Base-by-base conservation (phyloP, 2,113 vertebrate genomes). In the Apaloderma vittatum region DNA sequence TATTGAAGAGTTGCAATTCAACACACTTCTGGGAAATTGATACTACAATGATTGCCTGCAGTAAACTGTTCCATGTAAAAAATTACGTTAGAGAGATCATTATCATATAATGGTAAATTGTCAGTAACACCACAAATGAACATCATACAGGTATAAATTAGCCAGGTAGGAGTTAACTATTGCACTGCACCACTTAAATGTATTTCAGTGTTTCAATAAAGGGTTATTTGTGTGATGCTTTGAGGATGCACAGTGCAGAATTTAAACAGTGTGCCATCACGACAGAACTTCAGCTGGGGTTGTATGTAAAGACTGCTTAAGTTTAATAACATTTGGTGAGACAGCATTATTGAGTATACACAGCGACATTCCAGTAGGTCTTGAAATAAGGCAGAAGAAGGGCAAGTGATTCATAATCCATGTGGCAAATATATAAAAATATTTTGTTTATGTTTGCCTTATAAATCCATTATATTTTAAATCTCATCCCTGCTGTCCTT, bases 121-220 rank as follows among this genome's bases (percentile, higher is more conserved):
- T 59, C 70, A 67, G 61, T 48, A 75, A 6, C 71, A 23, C n/a
- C 58, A 61, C 37, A 61, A 68, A 52, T 0, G 0, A 52, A 22
- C 23, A 43, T 43, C 49, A 32, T 27, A 49, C 6, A 37, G 34
- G 48, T 62, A 34, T 17, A 36, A 16, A 22, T 79, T 43, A 79
- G 55, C 26, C 29, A 79, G 29, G 58, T 54, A 67, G 71, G 29
- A 72, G 65, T 46, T 75, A 51, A 37, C 26, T 51, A 12, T 46
- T 3, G 2, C 37, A 40, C n/a, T 1, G 0, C 37, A 36, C 30
- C 46, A 27, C 15, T 76, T 49, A n/a, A 61, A 83, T 23, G 23
- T 65, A 51, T 83, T 76, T 66, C 32, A 34, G 0, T 67, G 20
- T 37, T 94, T 27, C 24, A 54, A 7, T 17, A 57, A 73, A 86